Evolutionary conservation across 2,888 invertebrate species (phyloP).

Genomic region (Operophtera brumata): DNA sequence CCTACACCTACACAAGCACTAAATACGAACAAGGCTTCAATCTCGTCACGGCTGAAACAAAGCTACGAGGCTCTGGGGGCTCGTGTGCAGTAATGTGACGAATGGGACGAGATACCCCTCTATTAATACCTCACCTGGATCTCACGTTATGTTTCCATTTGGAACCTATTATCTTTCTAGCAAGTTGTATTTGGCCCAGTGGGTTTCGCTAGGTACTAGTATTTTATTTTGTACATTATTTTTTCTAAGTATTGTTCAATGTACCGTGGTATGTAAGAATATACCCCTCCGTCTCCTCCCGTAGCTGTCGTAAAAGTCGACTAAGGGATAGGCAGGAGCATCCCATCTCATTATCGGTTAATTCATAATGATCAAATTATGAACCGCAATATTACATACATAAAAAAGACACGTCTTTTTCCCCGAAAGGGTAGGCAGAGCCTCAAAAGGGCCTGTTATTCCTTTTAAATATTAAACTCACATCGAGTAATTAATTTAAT

Average conservation of each 20-base stretch:
- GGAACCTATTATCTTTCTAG: neutral
- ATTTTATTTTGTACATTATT: too few species aligned
- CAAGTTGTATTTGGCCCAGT: too few species aligned
- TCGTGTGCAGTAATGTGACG: conserved; percentile 44
- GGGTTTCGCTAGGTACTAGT: too few species aligned
- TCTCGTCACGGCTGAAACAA: conserved; percentile 46
- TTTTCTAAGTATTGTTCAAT: too few species aligned
- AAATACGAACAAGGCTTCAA: conserved; percentile 36
- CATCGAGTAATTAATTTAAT: neutral
- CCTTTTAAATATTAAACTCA: conserved; percentile 4
- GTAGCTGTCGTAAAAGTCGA: too few species aligned
- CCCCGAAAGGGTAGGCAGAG: too few species aligned
- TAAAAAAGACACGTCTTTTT: too few species aligned
- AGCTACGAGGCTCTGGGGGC: conserved; percentile 49
- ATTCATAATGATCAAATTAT: conserved; percentile 5
- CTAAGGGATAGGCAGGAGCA: too few species aligned
- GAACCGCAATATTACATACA: neutral
- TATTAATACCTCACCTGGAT: conserved; percentile 19
- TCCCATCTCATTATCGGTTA: conserved; percentile 9
- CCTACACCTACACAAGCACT: conserved; percentile 2
- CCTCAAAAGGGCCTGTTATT: too few species aligned
- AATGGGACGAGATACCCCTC: conserved; percentile 18
- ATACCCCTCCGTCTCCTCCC: too few species aligned
- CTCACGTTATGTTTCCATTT: conserved; percentile 11
- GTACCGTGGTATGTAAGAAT: too few species aligned